A percentile compares a stretch with the other conserved stretches of the same genome.
phyloP scores from a whole-genome alignment of 2,113 vertebrate species.

The Pteruthius melanotis region DNA sequence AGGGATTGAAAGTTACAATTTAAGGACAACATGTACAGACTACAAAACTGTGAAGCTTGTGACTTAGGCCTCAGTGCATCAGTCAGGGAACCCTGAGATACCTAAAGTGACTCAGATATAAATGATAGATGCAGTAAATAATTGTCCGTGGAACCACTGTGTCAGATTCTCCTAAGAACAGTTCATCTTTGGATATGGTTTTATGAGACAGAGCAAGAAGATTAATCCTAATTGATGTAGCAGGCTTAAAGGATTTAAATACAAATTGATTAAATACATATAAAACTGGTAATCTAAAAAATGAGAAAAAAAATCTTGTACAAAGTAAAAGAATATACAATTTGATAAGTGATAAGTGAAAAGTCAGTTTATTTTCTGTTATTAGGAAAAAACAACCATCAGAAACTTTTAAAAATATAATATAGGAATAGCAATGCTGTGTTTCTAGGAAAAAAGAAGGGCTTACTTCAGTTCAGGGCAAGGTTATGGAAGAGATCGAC shows the following conservation, averaged over 20 bases:
- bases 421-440: rapidly evolving
- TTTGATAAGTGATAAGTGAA: background rate
- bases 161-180: background rate
- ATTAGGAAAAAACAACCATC: background rate
- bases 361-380: background rate
- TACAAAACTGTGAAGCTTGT: background rate
- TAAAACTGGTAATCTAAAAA: background rate
- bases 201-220: background rate
- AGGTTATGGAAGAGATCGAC: background rate
- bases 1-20: background rate
- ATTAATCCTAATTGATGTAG: background rate
- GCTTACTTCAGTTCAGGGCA: background rate
- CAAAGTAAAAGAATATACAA: background rate
- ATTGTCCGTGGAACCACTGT: background rate
- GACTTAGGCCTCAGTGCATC: background rate
- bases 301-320: background rate
- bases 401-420: background rate
- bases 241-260: background rate
- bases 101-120: background rate
- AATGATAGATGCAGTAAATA: background rate
- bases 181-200: background rate
- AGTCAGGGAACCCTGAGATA: background rate
- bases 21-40: background rate
- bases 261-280: background rate
- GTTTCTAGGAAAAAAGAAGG: background rate